A percentile compares a stretch with the other conserved stretches of the same genome.
Conservation (phyloP, 2,888 invertebrate species). For the Stenurella melanura region DNA sequence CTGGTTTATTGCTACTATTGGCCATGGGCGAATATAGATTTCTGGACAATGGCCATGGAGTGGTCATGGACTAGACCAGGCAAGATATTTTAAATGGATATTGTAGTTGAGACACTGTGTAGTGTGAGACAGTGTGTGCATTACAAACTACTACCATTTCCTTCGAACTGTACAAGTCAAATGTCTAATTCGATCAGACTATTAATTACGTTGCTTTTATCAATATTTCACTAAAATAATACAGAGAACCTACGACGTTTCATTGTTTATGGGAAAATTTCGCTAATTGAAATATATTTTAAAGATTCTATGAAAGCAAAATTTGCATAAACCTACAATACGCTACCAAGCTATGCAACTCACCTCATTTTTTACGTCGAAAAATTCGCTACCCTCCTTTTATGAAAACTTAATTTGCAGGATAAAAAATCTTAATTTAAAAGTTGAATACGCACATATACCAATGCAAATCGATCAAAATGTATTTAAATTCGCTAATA, state of each 20-base stretch:
- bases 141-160: too few species aligned
- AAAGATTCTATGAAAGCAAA: not conserved
- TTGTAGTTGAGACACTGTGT: too few species aligned
- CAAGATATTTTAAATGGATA: too few species aligned
- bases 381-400: not conserved
- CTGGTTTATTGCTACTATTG: too few species aligned
- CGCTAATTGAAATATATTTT: not conserved
- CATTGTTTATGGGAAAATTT: not conserved
- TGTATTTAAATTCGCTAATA: slow-evolving; percentile 13
- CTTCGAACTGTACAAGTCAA: too few species aligned
- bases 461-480: slow-evolving; percentile 8
- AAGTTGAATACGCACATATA: not conserved
- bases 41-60: too few species aligned
- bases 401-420: not conserved
- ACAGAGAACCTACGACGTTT: not conserved
- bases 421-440: slow-evolving; percentile 5
- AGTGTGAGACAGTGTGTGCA: too few species aligned
- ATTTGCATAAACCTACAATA: not conserved
- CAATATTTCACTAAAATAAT: not conserved
- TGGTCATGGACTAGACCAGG: too few species aligned
- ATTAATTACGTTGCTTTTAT: not conserved
- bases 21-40: too few species aligned
- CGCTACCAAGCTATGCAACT: not conserved
- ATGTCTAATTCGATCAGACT: too few species aligned
- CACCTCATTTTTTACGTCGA: not conserved